phyloP scores from a whole-genome alignment of 1,140 invertebrate species.

The Sinella curviseta region DNA sequence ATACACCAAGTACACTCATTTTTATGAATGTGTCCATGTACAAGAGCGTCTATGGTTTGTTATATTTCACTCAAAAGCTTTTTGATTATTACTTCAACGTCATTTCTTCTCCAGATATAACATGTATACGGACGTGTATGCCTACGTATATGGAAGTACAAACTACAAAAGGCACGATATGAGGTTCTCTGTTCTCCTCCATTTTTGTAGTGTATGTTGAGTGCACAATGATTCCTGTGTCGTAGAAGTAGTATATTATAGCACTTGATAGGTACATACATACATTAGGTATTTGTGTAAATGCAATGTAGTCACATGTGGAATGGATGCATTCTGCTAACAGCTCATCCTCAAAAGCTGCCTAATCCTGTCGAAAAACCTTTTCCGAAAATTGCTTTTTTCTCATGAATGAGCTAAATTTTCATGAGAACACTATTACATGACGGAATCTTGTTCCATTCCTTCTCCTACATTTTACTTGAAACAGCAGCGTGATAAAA shows the following conservation, averaged over 20 bases:
- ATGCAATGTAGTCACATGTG: constrained; percentile 5
- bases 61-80: not conserved
- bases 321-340: constrained; percentile 20
- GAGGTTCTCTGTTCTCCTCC: no score
- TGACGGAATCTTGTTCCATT: not conserved
- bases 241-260: no score
- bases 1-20: no score
- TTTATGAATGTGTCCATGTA: no score
- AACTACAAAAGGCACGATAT: no score
- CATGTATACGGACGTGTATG: not conserved
- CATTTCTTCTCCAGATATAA: not conserved
- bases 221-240: no score
- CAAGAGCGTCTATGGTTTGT: no score
- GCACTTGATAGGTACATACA: not conserved
- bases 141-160: no score
- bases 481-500: not conserved
- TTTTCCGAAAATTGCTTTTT: constrained; percentile 50
- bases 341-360: constrained; percentile 17
- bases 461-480: not conserved
- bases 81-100: not conserved
- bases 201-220: no score
- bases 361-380: constrained; percentile 36
- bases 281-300: not conserved
- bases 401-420: constrained; percentile 48
- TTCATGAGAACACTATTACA: constrained; percentile 43